These are phyloP conservation scores for Pristionchus arcanus DNA, from an alignment of 2,888 invertebrate species.

Conservation along the genomic window DNA sequence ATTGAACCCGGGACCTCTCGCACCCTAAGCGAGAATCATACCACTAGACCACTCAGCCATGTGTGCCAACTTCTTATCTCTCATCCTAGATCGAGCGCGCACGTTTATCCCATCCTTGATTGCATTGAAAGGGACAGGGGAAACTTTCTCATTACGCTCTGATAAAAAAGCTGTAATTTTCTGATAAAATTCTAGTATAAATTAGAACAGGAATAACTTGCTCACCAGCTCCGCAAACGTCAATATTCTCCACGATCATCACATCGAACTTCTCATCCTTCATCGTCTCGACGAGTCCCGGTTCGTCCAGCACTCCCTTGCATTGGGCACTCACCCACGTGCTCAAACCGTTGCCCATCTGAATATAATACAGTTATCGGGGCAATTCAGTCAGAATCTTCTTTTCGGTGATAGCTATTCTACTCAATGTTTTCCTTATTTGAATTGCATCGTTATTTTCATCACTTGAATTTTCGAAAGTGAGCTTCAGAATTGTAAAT, in stretches of 20 bases:
- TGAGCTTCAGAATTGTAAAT: too few species aligned
- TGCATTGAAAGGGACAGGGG: not conserved
- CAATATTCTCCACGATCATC: not conserved
- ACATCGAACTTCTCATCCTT: not conserved
- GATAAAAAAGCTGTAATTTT: too few species aligned
- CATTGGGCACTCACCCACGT: not conserved
- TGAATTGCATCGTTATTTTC: too few species aligned
- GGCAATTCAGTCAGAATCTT: too few species aligned
- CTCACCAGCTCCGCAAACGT: not conserved
- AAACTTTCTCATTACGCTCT: too few species aligned
- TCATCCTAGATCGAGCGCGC: not conserved
- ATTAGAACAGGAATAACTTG: too few species aligned
- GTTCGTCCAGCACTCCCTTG: slow-evolving; percentile 10
- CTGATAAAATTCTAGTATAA: too few species aligned
- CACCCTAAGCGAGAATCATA: slow-evolving; percentile 45
- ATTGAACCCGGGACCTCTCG: slow-evolving; percentile 45
- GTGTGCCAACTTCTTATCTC: not conserved
- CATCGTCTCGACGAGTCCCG: not conserved
- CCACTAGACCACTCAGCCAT: slow-evolving; percentile 45
- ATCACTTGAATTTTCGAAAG: too few species aligned
- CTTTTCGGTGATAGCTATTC: too few species aligned
- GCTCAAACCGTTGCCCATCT: too few species aligned
- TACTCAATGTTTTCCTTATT: too few species aligned
- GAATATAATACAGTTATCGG: too few species aligned
- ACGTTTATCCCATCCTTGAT: not conserved